Conservation (phyloP, 2,888 invertebrate species). For the Sialis lutaria region DNA sequence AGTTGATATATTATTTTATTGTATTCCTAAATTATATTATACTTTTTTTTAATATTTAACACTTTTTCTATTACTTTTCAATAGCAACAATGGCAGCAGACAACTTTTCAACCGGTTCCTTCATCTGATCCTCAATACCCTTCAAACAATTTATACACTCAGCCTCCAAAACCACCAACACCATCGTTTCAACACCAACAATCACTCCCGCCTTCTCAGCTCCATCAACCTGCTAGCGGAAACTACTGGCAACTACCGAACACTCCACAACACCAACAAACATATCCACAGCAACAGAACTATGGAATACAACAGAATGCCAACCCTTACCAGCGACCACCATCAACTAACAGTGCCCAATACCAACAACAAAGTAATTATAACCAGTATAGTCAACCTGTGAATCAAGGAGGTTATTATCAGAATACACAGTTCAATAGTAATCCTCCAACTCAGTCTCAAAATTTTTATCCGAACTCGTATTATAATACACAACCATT, state of each 20-base stretch:
- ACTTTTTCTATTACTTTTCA: slow-evolving; percentile 12
- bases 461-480: background rate
- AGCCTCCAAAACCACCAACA: slow-evolving; percentile 14
- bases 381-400: slow-evolving; percentile 6
- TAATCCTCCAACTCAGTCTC: background rate
- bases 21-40: too few species aligned
- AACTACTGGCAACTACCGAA: slow-evolving; percentile 27
- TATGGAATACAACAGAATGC: background rate
- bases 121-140: slow-evolving; percentile 13
- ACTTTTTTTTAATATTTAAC: too few species aligned
- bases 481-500: slow-evolving; percentile 11
- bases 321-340: slow-evolving; percentile 7
- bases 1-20: too few species aligned
- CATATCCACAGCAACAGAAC: slow-evolving; percentile 7
- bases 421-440: background rate
- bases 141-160: slow-evolving; percentile 27
- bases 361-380: slow-evolving; percentile 13
- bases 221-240: slow-evolving; percentile 9
- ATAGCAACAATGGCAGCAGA: slow-evolving; percentile 26
- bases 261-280: slow-evolving; percentile 15
- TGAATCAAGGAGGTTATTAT: background rate
- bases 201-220: slow-evolving; percentile 10
- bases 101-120: slow-evolving; percentile 9
- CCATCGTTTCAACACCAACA: slow-evolving; percentile 15
- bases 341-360: slow-evolving; percentile 13